phyloP scores from a whole-genome alignment of 2,888 invertebrate species.

The Dynastes maya region DNA sequence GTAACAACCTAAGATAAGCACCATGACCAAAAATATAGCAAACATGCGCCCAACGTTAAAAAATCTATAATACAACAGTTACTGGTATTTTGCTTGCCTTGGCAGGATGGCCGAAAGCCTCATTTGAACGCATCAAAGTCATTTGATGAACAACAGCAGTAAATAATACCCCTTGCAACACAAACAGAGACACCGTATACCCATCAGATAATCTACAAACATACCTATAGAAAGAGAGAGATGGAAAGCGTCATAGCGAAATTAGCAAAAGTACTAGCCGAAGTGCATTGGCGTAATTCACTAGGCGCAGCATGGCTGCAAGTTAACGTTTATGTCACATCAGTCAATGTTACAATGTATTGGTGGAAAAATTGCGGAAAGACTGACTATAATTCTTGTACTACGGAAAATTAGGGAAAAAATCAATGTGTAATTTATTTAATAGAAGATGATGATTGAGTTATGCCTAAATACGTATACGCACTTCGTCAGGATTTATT shows the following conservation, averaged over 20 bases:
- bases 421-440: conserved; percentile 14
- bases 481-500: too few relatives aligned
- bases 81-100: neutral
- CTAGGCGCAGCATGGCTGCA: neutral
- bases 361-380: neutral
- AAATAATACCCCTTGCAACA: conserved; percentile 18
- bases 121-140: conserved; percentile 1
- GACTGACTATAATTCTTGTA: conserved; percentile 12
- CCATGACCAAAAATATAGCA: too few relatives aligned
- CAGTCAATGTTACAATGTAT: conserved; percentile 17
- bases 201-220: neutral
- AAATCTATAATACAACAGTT: neutral
- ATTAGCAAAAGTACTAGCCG: conserved; percentile 9
- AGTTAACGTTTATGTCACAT: conserved; percentile 17
- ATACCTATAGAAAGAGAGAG: neutral
- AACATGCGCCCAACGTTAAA: too few relatives aligned
- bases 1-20: too few relatives aligned
- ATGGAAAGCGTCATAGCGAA: neutral
- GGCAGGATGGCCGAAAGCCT: conserved; percentile 29
- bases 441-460: conserved; percentile 8
- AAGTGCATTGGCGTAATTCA: neutral
- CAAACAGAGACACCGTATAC: neutral
- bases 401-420: conserved; percentile 22
- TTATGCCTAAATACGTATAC: neutral
- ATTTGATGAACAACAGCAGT: conserved; percentile 30